Conservation (phyloP, 2,797 vertebrate species). For the Lepilemur septentrionalis region DNA sequence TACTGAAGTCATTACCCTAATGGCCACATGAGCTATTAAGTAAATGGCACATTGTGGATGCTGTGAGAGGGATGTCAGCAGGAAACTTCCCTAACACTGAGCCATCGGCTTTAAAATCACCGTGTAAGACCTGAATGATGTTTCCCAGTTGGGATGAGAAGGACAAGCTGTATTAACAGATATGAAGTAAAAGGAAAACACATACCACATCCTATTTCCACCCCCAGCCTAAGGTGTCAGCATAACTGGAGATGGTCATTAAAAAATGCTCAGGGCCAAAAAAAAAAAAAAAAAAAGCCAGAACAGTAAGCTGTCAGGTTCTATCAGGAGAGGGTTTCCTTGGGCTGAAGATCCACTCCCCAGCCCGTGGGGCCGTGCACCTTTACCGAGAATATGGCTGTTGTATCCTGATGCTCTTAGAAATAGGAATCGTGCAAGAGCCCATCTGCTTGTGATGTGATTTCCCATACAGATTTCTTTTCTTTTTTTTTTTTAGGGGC, state of each 20-base stretch:
- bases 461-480: neutral
- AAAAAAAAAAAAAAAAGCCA: neutral
- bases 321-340: neutral
- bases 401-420: neutral
- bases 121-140: neutral
- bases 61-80: neutral
- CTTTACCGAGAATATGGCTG: neutral
- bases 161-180: neutral
- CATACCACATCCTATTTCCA: neutral
- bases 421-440: neutral
- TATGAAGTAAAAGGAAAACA: neutral
- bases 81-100: neutral
- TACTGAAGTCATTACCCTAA: neutral
- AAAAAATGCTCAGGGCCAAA: neutral
- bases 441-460: neutral
- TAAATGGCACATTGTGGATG: neutral
- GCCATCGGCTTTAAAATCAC: neutral
- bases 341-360: neutral
- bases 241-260: neutral
- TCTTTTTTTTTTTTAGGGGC: no score
- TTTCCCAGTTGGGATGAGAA: neutral
- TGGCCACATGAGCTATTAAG: neutral
- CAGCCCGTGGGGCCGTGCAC: rapidly evolving
- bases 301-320: neutral
- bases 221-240: neutral